Evolutionary conservation across 1,140 invertebrate species (phyloP), one percentile per base, ranked within the genome.

Genomic region (Artemia franciscana): DNA sequence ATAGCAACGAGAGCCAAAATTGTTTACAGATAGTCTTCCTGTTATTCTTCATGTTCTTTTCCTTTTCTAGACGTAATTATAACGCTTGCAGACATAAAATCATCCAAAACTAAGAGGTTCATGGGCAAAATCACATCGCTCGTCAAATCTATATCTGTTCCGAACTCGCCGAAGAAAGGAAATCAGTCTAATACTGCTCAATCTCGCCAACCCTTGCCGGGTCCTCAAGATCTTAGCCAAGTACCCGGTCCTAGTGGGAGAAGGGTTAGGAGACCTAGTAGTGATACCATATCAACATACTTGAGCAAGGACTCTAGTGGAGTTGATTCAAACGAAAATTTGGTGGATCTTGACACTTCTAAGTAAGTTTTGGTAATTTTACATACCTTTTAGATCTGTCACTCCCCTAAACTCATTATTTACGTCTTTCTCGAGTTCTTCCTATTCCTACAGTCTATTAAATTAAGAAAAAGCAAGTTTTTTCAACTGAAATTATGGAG

Each of bases 261-360:
- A 18, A 12, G 39, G 21, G 39, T 51, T 51, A 12, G 39, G 21
- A 51, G 85, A 56, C 85, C 84, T 24, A 87, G 84, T 71, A 81
- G 87, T 21, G 86, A 88, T 72, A 88, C 86, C 21, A 84, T 88
- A 24, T 88, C 85, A 61, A 90, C 86, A 0, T 89, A 89, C 76
- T 77, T 88, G 62, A 88, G 85, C 70, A 84, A 87, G 68, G 85
- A 87, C 7, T 70, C 39, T 3, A 85, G 84, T 74, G 80, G 81
- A 68, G 57, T 67, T 28, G 62, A 65, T 67, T 63, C 68, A 69
- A 60, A 65, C 61, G 67, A 51, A 51, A 51, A 51, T 18, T 18
- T 51, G 39, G 21, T 51, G 39, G 39, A 51, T 51, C 12, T 51
- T 12, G 39, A 18, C 12, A 51, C 39, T 12, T 15, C 12, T 18